These are phyloP conservation scores for Peucedramus taeniatus DNA, from an alignment of 2,113 vertebrate genomes.

Conservation along the genomic window DNA sequence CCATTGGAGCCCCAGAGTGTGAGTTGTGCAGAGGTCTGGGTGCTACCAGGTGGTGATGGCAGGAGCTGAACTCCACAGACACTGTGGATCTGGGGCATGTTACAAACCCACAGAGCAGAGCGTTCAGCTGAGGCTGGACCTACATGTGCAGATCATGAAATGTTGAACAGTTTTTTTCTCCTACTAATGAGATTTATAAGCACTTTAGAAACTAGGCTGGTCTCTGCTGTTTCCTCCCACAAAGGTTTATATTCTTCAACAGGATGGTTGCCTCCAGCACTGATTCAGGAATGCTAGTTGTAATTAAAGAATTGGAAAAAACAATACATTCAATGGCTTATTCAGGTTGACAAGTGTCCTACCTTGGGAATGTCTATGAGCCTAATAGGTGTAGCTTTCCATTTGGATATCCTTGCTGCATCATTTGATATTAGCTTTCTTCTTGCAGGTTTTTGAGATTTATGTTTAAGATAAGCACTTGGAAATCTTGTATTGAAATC, in stretches of 20 bases:
- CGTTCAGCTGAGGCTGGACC: not conserved
- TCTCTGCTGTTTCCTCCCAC: not conserved
- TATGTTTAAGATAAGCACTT: not conserved
- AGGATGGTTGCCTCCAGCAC: not conserved
- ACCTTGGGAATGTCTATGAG: slow-evolving; percentile 7
- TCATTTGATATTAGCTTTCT: not conserved
- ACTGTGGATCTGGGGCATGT: accelerated
- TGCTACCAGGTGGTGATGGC: not conserved
- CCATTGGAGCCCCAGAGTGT: not conserved
- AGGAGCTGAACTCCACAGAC: not conserved
- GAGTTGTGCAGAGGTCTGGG: not conserved
- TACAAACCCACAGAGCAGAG: not conserved
- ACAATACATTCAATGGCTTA: not conserved
- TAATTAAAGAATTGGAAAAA: slow-evolving; percentile 27
- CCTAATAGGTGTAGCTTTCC: not conserved
- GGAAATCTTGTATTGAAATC: slow-evolving; percentile 7
- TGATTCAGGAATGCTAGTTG: not conserved
- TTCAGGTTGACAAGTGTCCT: slow-evolving; percentile 21
- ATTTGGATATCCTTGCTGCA: not conserved
- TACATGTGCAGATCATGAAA: not conserved
- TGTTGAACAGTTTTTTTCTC: not conserved
- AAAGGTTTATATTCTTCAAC: not conserved
- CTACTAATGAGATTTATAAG: not conserved
- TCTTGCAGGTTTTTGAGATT: not conserved
- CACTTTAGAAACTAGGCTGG: not conserved